Percentiles rank a stretch among this genome's conserved stretches.
Evolutionary conservation across 2,888 invertebrate genomes (phyloP).

Genomic region (Tenthredo distinguenda): DNA sequence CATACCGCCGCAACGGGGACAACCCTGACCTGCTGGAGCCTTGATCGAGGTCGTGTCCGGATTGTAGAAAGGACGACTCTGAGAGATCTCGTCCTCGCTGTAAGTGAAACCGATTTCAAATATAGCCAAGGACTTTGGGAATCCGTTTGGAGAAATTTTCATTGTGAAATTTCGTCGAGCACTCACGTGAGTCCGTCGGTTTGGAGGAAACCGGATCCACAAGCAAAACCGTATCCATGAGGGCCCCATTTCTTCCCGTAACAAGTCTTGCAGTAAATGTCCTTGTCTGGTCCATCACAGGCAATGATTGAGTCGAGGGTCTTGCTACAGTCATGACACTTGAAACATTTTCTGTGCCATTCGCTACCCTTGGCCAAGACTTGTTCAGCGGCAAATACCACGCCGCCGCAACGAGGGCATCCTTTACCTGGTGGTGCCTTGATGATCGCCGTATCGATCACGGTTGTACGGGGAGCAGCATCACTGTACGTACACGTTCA

Average conservation of each 20-base stretch:
- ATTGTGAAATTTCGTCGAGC: not conserved
- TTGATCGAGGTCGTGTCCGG: conserved; percentile 93
- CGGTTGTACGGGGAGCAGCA: conserved; percentile 87
- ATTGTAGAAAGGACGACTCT: conserved; percentile 89
- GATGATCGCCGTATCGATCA: conserved; percentile 89
- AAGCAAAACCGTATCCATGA: conserved; percentile 97
- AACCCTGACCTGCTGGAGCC: conserved; percentile 93
- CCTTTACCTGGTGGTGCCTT: conserved; percentile 92
- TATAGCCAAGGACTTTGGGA: not conserved
- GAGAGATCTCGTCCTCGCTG: conserved; percentile 92
- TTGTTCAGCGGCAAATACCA: conserved; percentile 96
- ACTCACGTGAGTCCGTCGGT: conserved; percentile 93
- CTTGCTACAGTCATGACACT: conserved; percentile 95
- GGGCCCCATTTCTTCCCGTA: conserved; percentile 99
- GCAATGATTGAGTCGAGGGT: conserved; percentile 97
- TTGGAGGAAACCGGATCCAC: conserved; percentile 95
- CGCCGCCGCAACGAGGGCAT: conserved; percentile 93
- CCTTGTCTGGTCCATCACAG: conserved; percentile 95
- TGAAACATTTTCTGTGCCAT: conserved; percentile 97
- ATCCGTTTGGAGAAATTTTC: not conserved
- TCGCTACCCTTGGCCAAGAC: conserved; percentile 93
- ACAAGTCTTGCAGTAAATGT: conserved; percentile 98
- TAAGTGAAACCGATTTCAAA: conserved; percentile 54
- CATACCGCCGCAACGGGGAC: conserved; percentile 95
- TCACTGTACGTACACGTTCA: conserved; percentile 80